Conservation (phyloP, 2,113 vertebrate genomes). For the Cebidichthys violaceus region DNA sequence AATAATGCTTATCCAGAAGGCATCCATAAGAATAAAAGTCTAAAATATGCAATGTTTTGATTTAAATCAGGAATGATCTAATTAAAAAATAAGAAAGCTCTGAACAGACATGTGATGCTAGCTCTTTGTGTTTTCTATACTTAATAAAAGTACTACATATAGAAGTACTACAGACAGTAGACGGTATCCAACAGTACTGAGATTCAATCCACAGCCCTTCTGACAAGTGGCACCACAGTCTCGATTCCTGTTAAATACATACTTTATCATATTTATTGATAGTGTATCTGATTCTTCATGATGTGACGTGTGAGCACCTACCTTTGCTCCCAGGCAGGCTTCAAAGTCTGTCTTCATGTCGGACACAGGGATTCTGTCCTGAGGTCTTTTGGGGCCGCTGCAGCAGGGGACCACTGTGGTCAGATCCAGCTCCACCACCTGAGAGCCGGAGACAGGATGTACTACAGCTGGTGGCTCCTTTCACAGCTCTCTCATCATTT, state of each 20-base stretch:
- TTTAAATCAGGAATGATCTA: background rate
- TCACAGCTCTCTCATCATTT: background rate
- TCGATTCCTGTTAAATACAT: background rate
- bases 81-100: background rate
- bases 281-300: background rate
- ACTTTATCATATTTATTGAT: background rate
- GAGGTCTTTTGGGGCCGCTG: slow-evolving; percentile 96
- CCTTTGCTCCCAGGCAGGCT: slow-evolving; percentile 91
- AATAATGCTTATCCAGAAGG: background rate
- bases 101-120: background rate
- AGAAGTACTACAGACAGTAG: no score
- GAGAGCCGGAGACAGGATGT: background rate
- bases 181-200: background rate
- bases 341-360: slow-evolving; percentile 96
- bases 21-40: background rate
- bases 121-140: background rate
- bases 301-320: background rate
- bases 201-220: background rate
- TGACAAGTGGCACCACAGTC: background rate
- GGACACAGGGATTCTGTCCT: slow-evolving; percentile 92
- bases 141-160: no score
- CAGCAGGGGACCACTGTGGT: slow-evolving; percentile 93
- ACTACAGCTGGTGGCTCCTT: background rate
- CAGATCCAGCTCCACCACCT: slow-evolving; percentile 88
- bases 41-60: background rate